Percentiles rank a stretch among this genome's conserved stretches.
Conservation (phyloP, 2,113 vertebrate species). For the human region GRCh38 chr3:162661001-162661500, state of each 20-base stretch:
- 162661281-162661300: no score
- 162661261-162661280: background rate
- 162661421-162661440: background rate
- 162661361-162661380: background rate
- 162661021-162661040: background rate
- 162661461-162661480: background rate
- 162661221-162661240: background rate
- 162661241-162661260: background rate
- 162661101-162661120: background rate
- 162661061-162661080: background rate
- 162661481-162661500: background rate
- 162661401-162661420: background rate
- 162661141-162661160: background rate
- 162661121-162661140: background rate
- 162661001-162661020: background rate
- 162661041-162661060: background rate
- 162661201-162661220: background rate
- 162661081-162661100: background rate
- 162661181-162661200: background rate
- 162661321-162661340: background rate
- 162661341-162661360: background rate
- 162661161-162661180: background rate
- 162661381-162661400: background rate
- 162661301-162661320: background rate
- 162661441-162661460: background rate